These are phyloP conservation scores for Vulpes ferrilata DNA, from an alignment of 2,113 vertebrate species.

Conservation along the genomic window DNA sequence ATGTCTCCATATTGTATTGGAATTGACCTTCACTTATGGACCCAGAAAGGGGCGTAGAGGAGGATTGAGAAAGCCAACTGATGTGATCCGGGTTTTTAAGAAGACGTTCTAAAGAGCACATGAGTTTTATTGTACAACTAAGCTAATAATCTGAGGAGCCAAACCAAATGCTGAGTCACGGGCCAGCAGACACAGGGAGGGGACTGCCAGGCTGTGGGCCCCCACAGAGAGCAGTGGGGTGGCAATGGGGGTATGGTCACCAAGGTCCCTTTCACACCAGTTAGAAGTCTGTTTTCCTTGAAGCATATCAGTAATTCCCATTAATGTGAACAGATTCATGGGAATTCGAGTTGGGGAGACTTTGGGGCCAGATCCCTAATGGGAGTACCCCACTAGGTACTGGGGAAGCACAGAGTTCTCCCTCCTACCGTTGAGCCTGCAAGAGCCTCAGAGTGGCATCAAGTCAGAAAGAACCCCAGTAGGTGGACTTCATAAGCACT, in stretches of 20 bases:
- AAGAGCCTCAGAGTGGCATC: neutral
- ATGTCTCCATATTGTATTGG: neutral
- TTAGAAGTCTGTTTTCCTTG: fast-evolving
- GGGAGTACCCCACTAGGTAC: no score
- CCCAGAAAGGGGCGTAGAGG: neutral
- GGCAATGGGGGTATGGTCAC: fast-evolving
- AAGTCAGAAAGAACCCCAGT: neutral
- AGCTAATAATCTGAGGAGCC: neutral
- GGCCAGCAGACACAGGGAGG: neutral
- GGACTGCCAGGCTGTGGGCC: conserved; percentile 25
- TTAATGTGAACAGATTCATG: fast-evolving
- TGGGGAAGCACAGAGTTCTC: neutral
- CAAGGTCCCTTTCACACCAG: neutral
- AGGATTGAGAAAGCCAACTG: neutral
- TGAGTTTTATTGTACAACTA: neutral
- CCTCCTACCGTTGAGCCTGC: neutral
- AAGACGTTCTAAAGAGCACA: neutral
- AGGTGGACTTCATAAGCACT: neutral
- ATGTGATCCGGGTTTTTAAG: neutral
- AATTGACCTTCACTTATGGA: neutral
- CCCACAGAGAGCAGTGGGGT: neutral
- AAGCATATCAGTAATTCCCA: fast-evolving
- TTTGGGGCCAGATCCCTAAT: fast-evolving
- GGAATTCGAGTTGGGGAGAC: fast-evolving
- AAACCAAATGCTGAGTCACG: neutral